Base-by-base conservation (phyloP, 1,140 invertebrate species). In the Calosoma granatense region DNA sequence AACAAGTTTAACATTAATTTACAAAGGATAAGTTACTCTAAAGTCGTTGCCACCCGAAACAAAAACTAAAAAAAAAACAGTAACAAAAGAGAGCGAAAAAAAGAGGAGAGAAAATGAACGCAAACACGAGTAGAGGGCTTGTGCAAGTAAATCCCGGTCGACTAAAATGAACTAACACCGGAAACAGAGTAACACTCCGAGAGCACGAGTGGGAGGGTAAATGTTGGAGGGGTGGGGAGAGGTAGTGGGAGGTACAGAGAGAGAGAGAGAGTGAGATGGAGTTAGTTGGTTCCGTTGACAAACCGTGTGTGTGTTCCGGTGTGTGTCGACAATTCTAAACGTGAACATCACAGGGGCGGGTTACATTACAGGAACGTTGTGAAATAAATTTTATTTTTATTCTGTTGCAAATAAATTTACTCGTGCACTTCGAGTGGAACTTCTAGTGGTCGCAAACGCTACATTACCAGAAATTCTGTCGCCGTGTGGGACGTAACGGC, bases 291-390 rank as follows among this genome's bases (percentile, higher is more conserved):
- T n/a, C 6, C 26, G 26, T 36, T 36, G 26, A 36, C 26, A n/a
- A 36, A 36, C 26, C 9, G 9, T 17, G 17, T 47, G 41, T 47
- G 41, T 47, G 41, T 47, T 47, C 41, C 41, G 41, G 41, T 47
- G 41, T 17, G 9, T 9, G 41, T n/a, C n/a, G n/a, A 36, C 41
- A 47, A 47, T 47, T 47, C 41, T 17, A 47, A 17, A 47, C 3
- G 41, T 17, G 41, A 47, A 47, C 41, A 47, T 47, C 41, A 47
- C 41, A 11, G 41, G 17, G 41, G 41, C 41, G 41, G 41, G 41
- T 17, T 17, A 3, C 41, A 17, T 47, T 47, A 6, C 6, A 47
- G 41, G 17, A 9, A 6, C 41, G 17, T 17, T 11, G 3, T 17
- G 9, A 17, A 17, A 47, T 12, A 12, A 47, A 47, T 12, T 17